Percentiles rank a stretch among this genome's conserved stretches.
phyloP scores from a whole-genome alignment of 2,113 vertebrate species.

The Puffinus mauretanicus region DNA sequence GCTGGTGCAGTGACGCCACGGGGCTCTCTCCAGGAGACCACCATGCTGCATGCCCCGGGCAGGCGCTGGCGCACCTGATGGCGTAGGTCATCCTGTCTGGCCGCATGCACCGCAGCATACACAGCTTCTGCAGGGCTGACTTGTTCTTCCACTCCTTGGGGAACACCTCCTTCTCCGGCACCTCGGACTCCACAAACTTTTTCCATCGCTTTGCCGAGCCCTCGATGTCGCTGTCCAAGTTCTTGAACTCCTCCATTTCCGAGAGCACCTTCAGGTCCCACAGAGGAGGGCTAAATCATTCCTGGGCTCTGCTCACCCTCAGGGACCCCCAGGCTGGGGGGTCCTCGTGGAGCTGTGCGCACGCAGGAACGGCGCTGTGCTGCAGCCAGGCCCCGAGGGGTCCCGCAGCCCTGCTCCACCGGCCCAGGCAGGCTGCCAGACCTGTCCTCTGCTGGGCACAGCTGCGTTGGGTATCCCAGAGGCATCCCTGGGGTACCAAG shows the following conservation, averaged over 20 bases:
- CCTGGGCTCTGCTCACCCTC: background rate
- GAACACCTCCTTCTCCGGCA: constrained; percentile 73
- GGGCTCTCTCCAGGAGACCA: background rate
- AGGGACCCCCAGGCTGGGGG: background rate
- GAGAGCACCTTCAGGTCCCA: constrained; percentile 63
- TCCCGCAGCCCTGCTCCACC: background rate
- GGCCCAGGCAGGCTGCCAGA: background rate
- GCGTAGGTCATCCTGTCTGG: constrained; percentile 80
- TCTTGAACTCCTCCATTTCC: constrained; percentile 77
- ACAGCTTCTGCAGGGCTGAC: constrained; percentile 74
- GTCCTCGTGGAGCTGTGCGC: rapidly evolving
- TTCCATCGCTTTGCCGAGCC: constrained; percentile 77
- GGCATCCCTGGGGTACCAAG: background rate
- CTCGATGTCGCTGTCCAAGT: constrained; percentile 75
- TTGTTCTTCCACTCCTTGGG: constrained; percentile 81
- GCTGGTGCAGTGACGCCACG: rapidly evolving
- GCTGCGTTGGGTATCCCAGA: rapidly evolving
- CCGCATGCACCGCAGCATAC: constrained; percentile 75
- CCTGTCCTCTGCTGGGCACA: rapidly evolving
- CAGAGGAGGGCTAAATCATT: background rate
- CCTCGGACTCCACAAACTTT: constrained; percentile 76
- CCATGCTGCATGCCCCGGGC: rapidly evolving
- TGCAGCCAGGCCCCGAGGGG: background rate
- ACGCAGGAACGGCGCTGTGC: rapidly evolving
- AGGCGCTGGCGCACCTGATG: constrained; percentile 16